Percentiles rank a stretch among this genome's conserved stretches.
Conservation (phyloP, 2,113 vertebrate species). For the Pitta sordida region DNA sequence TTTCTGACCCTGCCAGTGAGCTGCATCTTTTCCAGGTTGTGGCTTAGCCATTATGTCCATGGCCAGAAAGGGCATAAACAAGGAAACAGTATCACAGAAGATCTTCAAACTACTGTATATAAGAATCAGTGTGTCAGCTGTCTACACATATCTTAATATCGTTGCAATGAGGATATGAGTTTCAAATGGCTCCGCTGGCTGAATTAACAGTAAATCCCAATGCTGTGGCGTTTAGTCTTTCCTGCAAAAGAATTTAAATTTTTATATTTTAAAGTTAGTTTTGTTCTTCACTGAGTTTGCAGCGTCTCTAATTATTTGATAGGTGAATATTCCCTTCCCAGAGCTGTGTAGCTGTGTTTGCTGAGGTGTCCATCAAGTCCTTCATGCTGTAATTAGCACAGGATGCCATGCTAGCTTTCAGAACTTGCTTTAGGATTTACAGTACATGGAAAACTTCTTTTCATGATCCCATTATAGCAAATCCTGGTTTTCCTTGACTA, state of each 20-base stretch:
- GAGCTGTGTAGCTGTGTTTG: background rate
- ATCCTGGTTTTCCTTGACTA: background rate
- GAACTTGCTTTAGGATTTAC: background rate
- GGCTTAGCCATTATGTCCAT: background rate
- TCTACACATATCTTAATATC: background rate
- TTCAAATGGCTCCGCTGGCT: background rate
- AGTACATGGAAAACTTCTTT: background rate
- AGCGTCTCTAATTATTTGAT: background rate
- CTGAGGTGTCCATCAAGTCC: background rate
- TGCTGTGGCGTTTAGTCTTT: background rate
- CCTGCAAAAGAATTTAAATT: background rate
- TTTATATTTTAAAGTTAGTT: background rate
- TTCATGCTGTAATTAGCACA: background rate
- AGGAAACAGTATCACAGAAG: background rate
- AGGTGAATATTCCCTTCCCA: background rate
- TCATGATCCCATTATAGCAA: background rate
- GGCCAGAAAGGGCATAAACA: background rate
- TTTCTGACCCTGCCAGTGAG: constrained; percentile 46
- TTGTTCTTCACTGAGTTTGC: background rate
- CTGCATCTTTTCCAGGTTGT: background rate
- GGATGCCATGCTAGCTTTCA: background rate
- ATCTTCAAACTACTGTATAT: background rate
- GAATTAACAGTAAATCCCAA: background rate
- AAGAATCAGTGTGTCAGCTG: background rate
- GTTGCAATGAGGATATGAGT: background rate